A percentile compares a stretch with the other conserved stretches of the same genome.
Conservation (phyloP, 2,888 invertebrate genomes). For the Sarcophaga subvicina region DNA sequence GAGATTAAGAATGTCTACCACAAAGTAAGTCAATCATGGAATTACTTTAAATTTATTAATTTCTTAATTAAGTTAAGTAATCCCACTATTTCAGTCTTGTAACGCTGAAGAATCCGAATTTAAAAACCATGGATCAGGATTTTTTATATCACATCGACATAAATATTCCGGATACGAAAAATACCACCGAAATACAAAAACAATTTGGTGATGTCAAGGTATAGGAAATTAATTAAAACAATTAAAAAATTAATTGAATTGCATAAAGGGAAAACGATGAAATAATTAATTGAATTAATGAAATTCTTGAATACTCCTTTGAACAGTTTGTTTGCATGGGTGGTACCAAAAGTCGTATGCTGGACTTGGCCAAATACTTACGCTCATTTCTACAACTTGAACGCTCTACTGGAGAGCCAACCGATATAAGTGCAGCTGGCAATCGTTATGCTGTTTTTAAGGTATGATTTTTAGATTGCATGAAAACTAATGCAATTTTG, state of each 20-base stretch:
- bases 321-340: conserved; percentile 96
- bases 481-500: no score
- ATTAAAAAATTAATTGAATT: background rate
- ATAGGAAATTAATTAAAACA: conserved; percentile 62
- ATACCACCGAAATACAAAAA: conserved; percentile 88
- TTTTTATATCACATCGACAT: conserved; percentile 94
- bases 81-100: conserved; percentile 17
- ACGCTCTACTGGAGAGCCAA: conserved; percentile 89
- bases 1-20: conserved; percentile 9
- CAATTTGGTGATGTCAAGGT: conserved; percentile 98
- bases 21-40: conserved; percentile 11
- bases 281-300: no score
- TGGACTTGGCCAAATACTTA: conserved; percentile 92
- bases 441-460: conserved; percentile 97
- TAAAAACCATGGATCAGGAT: conserved; percentile 82
- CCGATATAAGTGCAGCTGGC: conserved; percentile 92
- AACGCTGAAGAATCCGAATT: conserved; percentile 71
- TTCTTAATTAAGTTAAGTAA: background rate
- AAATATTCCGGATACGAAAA: conserved; percentile 89
- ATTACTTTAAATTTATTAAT: background rate
- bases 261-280: no score
- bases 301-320: background rate
- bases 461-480: conserved; percentile 82
- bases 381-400: conserved; percentile 91
- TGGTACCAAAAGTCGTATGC: conserved; percentile 95